A percentile compares a stretch with the other conserved stretches of the same genome.
These are phyloP conservation scores for Cottus gobio DNA, from an alignment of 2,113 vertebrate species.

Conservation along the genomic window DNA sequence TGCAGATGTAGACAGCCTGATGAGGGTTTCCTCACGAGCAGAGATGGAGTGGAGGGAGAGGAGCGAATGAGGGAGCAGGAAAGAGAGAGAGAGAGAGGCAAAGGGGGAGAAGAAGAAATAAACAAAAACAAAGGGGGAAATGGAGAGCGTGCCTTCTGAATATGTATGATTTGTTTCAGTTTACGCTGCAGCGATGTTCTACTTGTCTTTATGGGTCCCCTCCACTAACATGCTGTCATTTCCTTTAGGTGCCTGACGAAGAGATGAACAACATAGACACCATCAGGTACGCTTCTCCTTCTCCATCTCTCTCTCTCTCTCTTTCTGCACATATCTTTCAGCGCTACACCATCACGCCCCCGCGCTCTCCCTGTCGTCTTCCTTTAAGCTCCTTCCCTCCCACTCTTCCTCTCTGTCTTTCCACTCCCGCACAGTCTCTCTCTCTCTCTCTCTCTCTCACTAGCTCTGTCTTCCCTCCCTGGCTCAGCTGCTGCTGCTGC, in stretches of 20 bases:
- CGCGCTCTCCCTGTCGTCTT: slow-evolving; percentile 71
- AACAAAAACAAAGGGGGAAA: slow-evolving; percentile 65
- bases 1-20: slow-evolving; percentile 55
- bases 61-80: slow-evolving; percentile 24
- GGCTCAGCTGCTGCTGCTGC: slow-evolving; percentile 46
- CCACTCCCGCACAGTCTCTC: slow-evolving; percentile 58
- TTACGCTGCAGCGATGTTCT: slow-evolving; percentile 40
- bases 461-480: slow-evolving; percentile 40
- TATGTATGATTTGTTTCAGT: slow-evolving; percentile 50
- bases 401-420: slow-evolving; percentile 72
- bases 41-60: slow-evolving; percentile 22
- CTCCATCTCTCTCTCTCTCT: slow-evolving; percentile 33
- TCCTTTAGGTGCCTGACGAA: slow-evolving; percentile 74
- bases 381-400: slow-evolving; percentile 76
- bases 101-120: slow-evolving; percentile 17
- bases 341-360: slow-evolving; percentile 74
- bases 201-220: slow-evolving; percentile 53
- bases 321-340: slow-evolving; percentile 60
- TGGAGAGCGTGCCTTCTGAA: slow-evolving; percentile 56
- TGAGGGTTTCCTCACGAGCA: slow-evolving; percentile 40
- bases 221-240: slow-evolving; percentile 71
- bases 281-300: slow-evolving; percentile 76
- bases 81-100: slow-evolving; percentile 54
- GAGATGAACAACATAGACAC: slow-evolving; percentile 74
- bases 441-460: slow-evolving; percentile 42